A percentile compares a stretch with the other conserved stretches of the same genome.
Evolutionary conservation across 2,888 invertebrate species (phyloP).

Genomic region (Limulus polyphemus): DNA sequence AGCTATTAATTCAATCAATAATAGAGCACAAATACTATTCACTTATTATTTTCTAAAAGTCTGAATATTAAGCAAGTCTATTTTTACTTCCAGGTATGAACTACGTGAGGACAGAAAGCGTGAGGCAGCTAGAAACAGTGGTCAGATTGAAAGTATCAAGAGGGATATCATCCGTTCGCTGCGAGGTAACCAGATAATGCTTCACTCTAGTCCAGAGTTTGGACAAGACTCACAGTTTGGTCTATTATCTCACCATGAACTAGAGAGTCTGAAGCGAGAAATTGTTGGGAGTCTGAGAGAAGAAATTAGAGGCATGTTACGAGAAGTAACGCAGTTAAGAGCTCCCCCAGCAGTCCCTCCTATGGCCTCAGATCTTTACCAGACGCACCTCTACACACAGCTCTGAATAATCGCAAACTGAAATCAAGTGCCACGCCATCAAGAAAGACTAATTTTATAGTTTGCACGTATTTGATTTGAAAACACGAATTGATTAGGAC

Average conservation of each 20-base stretch:
- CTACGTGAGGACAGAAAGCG: constrained; percentile 42
- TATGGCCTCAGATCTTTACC: constrained; percentile 33
- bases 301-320: constrained; percentile 30
- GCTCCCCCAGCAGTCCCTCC: constrained; percentile 25
- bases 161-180: constrained; percentile 39
- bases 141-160: constrained; percentile 41
- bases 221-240: constrained; percentile 10
- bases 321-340: constrained; percentile 6
- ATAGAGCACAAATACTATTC: not conserved
- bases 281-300: constrained; percentile 31
- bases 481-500: too few species aligned
- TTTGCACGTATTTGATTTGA: too few species aligned
- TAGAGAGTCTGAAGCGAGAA: constrained; percentile 34
- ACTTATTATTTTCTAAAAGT: not conserved
- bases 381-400: constrained; percentile 37
- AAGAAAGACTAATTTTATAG: too few species aligned
- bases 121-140: constrained; percentile 39
- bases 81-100: constrained; percentile 37
- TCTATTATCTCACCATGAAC: constrained; percentile 30
- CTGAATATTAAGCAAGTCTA: not conserved
- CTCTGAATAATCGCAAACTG: constrained; percentile 26
- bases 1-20: too few species aligned
- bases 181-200: constrained; percentile 14
- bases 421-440: too few species aligned
- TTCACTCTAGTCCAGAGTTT: not conserved